Evolutionary conservation across 2,113 vertebrate genomes (phyloP).

Genomic region (Carollia perspicillata): DNA sequence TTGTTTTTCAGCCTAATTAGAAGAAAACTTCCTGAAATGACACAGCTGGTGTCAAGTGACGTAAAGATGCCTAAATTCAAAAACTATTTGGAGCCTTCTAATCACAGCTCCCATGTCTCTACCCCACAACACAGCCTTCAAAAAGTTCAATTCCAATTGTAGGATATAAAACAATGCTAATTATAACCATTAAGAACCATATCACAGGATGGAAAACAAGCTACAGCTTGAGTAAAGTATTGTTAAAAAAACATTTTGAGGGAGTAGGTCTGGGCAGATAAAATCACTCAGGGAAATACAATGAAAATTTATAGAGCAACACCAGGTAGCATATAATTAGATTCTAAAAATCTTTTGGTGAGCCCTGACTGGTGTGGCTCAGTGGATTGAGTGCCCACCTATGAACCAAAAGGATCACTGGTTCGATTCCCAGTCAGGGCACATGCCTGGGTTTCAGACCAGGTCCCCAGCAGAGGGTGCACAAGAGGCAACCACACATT

Average conservation of each 20-base stretch:
- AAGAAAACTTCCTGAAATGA: constrained; percentile 16
- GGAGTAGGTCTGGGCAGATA: background rate
- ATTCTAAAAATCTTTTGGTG: background rate
- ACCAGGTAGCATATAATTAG: background rate
- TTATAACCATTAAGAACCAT: background rate
- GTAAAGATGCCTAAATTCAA: background rate
- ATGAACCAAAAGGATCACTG: no score
- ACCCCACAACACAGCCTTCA: background rate
- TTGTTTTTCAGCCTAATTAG: background rate
- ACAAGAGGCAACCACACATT: no score
- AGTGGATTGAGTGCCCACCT: no score
- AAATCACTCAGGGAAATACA: background rate
- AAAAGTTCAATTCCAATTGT: constrained; percentile 24
- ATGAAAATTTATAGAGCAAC: background rate
- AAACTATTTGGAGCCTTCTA: background rate
- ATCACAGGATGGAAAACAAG: background rate
- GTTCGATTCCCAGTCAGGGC: no score
- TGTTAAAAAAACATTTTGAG: background rate
- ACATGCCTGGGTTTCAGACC: no score
- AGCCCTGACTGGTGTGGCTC: no score
- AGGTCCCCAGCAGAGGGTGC: no score
- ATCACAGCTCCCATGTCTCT: background rate
- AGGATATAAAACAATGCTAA: background rate
- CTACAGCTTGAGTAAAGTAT: background rate
- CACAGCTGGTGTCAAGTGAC: background rate